Percentiles rank a stretch among this genome's conserved stretches.
Conservation (phyloP, 2,797 vertebrate species). For the Cichlasoma orientale region DNA sequence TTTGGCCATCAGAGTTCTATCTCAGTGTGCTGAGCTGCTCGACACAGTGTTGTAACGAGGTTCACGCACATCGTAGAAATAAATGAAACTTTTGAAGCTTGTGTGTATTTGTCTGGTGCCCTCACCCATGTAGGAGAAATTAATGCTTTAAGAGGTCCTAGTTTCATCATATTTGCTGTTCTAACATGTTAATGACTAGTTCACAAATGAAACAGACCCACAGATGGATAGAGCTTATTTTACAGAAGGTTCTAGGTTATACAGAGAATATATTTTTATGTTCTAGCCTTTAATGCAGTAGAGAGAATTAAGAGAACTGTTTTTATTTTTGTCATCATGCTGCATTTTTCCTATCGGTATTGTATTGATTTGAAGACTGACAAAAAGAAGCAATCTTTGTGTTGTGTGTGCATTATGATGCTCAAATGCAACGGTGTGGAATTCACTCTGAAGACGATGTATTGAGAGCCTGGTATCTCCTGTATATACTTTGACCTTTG, state of each 20-base stretch:
- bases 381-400: slow-evolving; percentile 69
- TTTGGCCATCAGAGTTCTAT: slow-evolving; percentile 42
- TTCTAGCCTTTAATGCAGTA: slow-evolving; percentile 72
- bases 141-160: slow-evolving; percentile 60
- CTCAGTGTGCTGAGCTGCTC: slow-evolving; percentile 25
- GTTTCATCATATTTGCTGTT: slow-evolving; percentile 52
- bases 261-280: slow-evolving; percentile 79
- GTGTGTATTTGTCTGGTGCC: slow-evolving; percentile 23
- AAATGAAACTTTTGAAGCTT: slow-evolving; percentile 4
- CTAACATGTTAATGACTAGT: slow-evolving; percentile 25
- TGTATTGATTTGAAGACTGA: slow-evolving; percentile 63
- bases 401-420: slow-evolving; percentile 69
- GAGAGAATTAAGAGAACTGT: slow-evolving; percentile 52
- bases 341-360: slow-evolving; percentile 76
- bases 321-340: slow-evolving; percentile 73
- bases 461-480: slow-evolving; percentile 68
- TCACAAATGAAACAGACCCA: slow-evolving; percentile 52
- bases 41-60: slow-evolving; percentile 24
- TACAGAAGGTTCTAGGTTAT: slow-evolving; percentile 59
- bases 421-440: slow-evolving; percentile 63
- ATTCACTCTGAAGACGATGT: slow-evolving; percentile 63
- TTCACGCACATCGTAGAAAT: slow-evolving; percentile 35
- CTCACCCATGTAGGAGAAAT: slow-evolving; percentile 34
- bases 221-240: slow-evolving; percentile 55
- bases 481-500: slow-evolving; percentile 84